Evolutionary conservation across 2,888 invertebrate species (phyloP), one percentile per base, ranked within the genome.

Genomic region (Drosophila atroscutellata): DNA sequence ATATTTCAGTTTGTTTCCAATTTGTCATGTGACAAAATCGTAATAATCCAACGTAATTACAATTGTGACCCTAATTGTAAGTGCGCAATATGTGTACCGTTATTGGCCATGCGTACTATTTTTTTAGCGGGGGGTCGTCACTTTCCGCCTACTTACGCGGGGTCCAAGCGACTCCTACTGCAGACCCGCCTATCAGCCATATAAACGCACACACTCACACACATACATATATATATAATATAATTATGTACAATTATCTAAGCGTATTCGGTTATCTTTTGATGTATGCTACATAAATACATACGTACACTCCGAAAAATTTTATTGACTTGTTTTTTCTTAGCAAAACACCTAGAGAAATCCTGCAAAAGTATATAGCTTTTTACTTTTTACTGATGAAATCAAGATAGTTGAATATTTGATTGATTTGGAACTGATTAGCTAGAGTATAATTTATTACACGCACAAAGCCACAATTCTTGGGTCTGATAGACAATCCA

Each of bases 101-200:
- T 55, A 69, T 75, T 57, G 45, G 9, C 3, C 11, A 28, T 34
- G 37, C 42, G 30, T 36, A 52, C 26, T 32, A 51, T 15, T n/a
- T 37, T n/a, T 42, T 32, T 32, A 36, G 7, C n/a, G 32, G 39
- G 59, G 30, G 18, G 9, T 11, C 28, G 39, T 5, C 34, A 20
- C 1, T n/a, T 30, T 32, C 9, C 18, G n/a, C 18, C 30, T 13
- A 15, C 18, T 30, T 39, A 3, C 26, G 11, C 3, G 9, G 2
- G 24, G 24, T 7, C 11, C 3, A 9, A 34, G 32, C 9, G 0
- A 37, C 37, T 6, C 15, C 18, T 13, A 28, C 30, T 30, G 18
- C 15, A 39, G 13, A 24, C 26, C 3, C 6, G 15, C 24, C 26
- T 20, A 28, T 36, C 26, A n/a, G 34, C 15, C 5, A 15, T 13